Evolutionary conservation across 2,888 invertebrate species (phyloP).

Genomic region (Nemotelus nigrinus): DNA sequence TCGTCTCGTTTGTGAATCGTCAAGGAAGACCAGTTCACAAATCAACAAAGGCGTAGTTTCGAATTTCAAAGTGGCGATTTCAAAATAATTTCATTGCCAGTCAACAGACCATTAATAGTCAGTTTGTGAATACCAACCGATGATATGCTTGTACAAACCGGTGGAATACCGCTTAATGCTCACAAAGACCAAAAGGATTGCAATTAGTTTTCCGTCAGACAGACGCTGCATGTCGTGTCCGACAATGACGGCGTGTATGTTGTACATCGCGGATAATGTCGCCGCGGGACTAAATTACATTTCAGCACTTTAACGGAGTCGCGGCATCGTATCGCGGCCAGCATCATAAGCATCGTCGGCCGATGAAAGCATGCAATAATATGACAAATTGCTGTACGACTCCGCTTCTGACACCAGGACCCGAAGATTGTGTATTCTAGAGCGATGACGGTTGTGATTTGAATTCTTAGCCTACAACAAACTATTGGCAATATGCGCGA

Average conservation of each 20-base stretch:
- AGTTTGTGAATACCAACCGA: neutral
- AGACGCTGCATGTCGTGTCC: neutral
- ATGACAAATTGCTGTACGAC: slow-evolving; percentile 23
- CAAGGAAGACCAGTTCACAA: too few species aligned
- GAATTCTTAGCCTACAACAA: neutral
- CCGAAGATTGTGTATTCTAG: neutral
- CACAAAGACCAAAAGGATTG: slow-evolving; percentile 10
- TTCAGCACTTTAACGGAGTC: slow-evolving; percentile 54
- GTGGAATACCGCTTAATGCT: neutral
- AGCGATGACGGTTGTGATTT: slow-evolving; percentile 28
- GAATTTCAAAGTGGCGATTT: slow-evolving; percentile 1
- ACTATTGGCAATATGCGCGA: neutral
- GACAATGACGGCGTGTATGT: neutral
- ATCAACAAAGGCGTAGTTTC: neutral
- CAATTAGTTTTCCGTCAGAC: slow-evolving; percentile 31
- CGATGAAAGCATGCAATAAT: slow-evolving; percentile 27
- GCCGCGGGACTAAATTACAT: slow-evolving; percentile 52
- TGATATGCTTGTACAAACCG: neutral
- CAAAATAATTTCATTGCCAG: neutral
- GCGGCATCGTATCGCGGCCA: neutral
- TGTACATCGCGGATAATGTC: slow-evolving; percentile 1
- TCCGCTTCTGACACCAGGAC: neutral
- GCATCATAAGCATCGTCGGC: neutral
- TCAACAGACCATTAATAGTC: slow-evolving; percentile 21
- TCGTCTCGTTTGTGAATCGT: too few species aligned